These are phyloP conservation scores for Epicauta chinensis DNA, from an alignment of 1,140 invertebrate species.

Conservation along the genomic window DNA sequence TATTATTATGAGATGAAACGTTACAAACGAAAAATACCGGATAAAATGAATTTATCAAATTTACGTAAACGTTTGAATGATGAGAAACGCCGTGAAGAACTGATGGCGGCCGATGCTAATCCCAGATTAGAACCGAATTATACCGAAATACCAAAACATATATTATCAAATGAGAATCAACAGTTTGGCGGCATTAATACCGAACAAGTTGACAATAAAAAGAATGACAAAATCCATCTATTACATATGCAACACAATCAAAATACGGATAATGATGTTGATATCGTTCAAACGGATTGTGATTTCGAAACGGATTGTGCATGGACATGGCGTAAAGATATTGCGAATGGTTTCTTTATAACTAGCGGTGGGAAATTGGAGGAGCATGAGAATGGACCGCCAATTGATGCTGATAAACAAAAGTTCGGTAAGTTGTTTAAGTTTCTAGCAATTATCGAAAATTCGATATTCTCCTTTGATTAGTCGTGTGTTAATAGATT, in stretches of 20 bases:
- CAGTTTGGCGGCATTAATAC: constrained; percentile 22
- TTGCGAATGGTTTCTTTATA: constrained; percentile 36
- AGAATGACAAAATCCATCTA: constrained; percentile 26
- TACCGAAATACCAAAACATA: constrained; percentile 8
- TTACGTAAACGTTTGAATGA: constrained; percentile 10
- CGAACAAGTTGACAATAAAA: constrained; percentile 25
- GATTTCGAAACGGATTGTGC: constrained; percentile 37
- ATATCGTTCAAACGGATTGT: constrained; percentile 28
- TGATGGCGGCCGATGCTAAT: constrained; percentile 27
- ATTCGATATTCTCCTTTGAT: too few species aligned
- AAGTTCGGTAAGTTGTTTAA: constrained; percentile 30
- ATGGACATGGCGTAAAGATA: constrained; percentile 40
- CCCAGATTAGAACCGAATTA: constrained; percentile 27
- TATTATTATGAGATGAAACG: constrained; percentile 16
- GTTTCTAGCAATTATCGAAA: too few species aligned
- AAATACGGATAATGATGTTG: constrained; percentile 18
- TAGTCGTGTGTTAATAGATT: neutral
- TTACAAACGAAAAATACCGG: constrained; percentile 18
- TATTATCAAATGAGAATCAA: neutral
- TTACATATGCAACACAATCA: constrained; percentile 22
- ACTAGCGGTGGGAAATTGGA: constrained; percentile 24
- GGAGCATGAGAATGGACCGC: constrained; percentile 30
- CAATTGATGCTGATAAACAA: constrained; percentile 29
- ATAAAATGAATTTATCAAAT: constrained; percentile 3
- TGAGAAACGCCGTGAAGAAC: constrained; percentile 28